Evolutionary conservation across 1,140 invertebrate species (phyloP).

Genomic region (Pseudomyrmex flavicornis): DNA sequence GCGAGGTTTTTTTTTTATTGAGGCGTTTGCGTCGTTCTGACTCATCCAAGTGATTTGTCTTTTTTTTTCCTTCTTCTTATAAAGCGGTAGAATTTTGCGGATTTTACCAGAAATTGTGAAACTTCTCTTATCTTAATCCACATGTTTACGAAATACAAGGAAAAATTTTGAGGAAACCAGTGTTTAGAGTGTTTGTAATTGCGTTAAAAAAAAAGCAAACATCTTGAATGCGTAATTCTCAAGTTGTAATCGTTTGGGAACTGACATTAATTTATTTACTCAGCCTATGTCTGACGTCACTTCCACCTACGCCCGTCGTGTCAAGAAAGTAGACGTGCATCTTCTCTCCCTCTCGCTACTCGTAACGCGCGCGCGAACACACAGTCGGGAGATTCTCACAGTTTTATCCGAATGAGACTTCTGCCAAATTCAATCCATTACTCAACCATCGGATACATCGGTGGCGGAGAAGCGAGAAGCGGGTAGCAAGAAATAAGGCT

Average conservation of each 20-base stretch:
- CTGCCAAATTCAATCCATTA: conserved; percentile 55
- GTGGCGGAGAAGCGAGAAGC: background rate
- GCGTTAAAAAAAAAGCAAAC: background rate
- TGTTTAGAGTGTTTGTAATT: background rate
- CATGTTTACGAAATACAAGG: background rate
- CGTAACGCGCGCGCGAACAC: background rate
- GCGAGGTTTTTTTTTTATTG: background rate
- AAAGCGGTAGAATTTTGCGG: background rate
- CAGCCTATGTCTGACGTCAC: conserved; percentile 31
- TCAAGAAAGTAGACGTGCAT: conserved; percentile 49
- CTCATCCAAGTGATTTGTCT: background rate
- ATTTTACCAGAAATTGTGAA: background rate
- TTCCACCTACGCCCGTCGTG: conserved; percentile 24
- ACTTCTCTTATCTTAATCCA: background rate
- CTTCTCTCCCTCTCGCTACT: background rate
- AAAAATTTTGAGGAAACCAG: background rate
- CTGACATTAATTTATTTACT: conserved; percentile 55
- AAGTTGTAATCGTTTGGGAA: conserved; percentile 2
- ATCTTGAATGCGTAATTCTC: background rate
- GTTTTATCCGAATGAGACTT: conserved; percentile 56
- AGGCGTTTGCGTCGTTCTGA: background rate
- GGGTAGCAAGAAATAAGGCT: conserved; percentile 41
- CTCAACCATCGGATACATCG: conserved; percentile 48
- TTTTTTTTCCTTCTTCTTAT: background rate
- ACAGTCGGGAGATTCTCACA: conserved; percentile 28